Evolutionary conservation across 2,113 vertebrate species (phyloP).

Genomic region (Bufo bufo): DNA sequence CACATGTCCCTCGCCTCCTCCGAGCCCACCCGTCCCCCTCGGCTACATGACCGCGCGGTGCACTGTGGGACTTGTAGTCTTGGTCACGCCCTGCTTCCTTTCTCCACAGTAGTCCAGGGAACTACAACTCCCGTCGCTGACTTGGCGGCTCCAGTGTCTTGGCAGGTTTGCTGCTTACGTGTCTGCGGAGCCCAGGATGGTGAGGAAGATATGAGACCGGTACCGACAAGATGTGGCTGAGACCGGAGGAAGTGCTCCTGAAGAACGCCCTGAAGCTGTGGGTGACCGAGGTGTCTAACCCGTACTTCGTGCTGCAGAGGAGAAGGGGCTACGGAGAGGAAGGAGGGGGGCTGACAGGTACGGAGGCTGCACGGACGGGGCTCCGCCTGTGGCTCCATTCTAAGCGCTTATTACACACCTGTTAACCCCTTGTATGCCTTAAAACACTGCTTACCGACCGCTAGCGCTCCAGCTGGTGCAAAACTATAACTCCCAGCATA

Average conservation of each 20-base stretch:
- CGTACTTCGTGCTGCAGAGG: constrained; percentile 92
- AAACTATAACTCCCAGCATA: too few species aligned
- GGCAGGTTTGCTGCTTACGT: constrained; percentile 81
- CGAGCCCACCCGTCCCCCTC: not conserved
- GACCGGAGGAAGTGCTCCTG: constrained; percentile 92
- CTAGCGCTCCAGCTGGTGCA: too few species aligned
- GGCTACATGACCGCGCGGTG: rapidly evolving
- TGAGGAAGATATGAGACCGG: constrained; percentile 59
- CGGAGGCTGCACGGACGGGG: not conserved
- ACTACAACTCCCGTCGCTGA: constrained; percentile 69
- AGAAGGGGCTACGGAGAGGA: constrained; percentile 91
- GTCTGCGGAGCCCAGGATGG: constrained; percentile 63
- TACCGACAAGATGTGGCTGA: constrained; percentile 85
- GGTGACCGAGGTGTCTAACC: constrained; percentile 90
- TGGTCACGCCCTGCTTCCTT: not conserved
- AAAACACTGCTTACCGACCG: too few species aligned
- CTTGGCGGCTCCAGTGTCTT: constrained; percentile 54
- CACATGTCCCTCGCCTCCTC: not conserved
- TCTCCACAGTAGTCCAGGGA: not conserved
- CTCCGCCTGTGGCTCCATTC: too few species aligned
- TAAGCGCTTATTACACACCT: too few species aligned
- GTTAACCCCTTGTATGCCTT: too few species aligned
- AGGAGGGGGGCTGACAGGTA: constrained; percentile 90
- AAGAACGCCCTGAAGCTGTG: constrained; percentile 96
- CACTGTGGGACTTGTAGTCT: constrained; percentile 26